Base-by-base conservation (phyloP, 2,113 vertebrate genomes). In the Sisor rabdophorus region DNA sequence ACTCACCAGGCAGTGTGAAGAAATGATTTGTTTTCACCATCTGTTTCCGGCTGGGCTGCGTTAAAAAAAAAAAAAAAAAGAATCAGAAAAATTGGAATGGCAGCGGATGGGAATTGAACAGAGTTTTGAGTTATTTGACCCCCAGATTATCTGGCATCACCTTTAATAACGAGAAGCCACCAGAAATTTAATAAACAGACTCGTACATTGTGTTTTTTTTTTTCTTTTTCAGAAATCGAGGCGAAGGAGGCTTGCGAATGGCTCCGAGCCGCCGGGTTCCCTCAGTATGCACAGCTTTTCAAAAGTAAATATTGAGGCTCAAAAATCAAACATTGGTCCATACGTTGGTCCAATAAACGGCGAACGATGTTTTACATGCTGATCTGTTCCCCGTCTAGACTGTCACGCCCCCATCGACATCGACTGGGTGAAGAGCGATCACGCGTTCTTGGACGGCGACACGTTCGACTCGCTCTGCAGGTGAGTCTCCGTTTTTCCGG, bases 241-340 rank as follows among this genome's bases (percentile, higher is more conserved):
- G 95, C 93, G 79, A 94, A 90, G 82, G 95, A 94, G 90, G 94
- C 93, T 78, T 95, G 95, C 24, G 91, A 94, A 84, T 97, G 96
- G 95, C 92, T 97, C 83, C 89, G 81, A 84, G 95, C 93, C 0
- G 94, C 93, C 22, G 96, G 95, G 69, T 97, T 97, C 59, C 93
- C 95, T 78, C 94, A 96, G 83, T 98, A 97, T 75, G 93, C 89
- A 73, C 96, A 95, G 80, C 86, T 97, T 26, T 97, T 94, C 86
- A 92, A 91, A 93, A 95, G 96, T 96, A 94, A 92, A 85, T 75
- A 83, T 61, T 60, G 48, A 54, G n/a, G 56, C 74, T 36, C 71
- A 13, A 60, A 56, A 52, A 70, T 36, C 32, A 10, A 58, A 24
- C 71, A 72, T 36, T 36, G 32, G 7, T 53, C 19, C 11, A n/a